Evolutionary conservation across 2,797 vertebrate species (phyloP).

Genomic region (Poeciliopsis presidionis): DNA sequence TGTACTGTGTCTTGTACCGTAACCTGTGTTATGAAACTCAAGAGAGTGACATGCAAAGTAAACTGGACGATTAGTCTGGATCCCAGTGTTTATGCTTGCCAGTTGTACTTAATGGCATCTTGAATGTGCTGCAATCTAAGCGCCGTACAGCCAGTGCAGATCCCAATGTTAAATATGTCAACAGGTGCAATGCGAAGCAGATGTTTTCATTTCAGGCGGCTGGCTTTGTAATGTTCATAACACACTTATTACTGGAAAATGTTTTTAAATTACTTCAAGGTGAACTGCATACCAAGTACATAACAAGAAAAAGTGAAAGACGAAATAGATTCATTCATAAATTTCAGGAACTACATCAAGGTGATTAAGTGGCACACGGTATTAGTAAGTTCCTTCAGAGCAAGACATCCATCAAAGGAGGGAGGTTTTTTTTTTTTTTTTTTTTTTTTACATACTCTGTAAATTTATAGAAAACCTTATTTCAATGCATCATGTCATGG

Average conservation of each 20-base stretch:
- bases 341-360: neutral
- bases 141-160: neutral
- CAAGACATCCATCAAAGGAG: neutral
- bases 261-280: neutral
- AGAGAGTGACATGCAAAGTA: neutral
- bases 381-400: neutral
- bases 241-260: neutral
- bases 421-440: too few species aligned
- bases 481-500: neutral
- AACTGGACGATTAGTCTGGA: neutral
- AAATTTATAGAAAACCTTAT: neutral
- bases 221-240: neutral
- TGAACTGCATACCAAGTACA: neutral
- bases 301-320: neutral
- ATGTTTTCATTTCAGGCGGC: slow-evolving; percentile 2
- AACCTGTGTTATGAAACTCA: neutral
- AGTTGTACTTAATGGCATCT: neutral
- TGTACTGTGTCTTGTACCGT: neutral
- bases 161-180: slow-evolving; percentile 10
- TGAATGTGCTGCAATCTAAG: neutral
- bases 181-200: neutral
- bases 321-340: neutral
- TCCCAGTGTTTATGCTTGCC: neutral
- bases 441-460: neutral
- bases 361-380: slow-evolving; percentile 1